Conservation (phyloP, 2,797 vertebrate species). For the Coracias cyanogaster region DNA sequence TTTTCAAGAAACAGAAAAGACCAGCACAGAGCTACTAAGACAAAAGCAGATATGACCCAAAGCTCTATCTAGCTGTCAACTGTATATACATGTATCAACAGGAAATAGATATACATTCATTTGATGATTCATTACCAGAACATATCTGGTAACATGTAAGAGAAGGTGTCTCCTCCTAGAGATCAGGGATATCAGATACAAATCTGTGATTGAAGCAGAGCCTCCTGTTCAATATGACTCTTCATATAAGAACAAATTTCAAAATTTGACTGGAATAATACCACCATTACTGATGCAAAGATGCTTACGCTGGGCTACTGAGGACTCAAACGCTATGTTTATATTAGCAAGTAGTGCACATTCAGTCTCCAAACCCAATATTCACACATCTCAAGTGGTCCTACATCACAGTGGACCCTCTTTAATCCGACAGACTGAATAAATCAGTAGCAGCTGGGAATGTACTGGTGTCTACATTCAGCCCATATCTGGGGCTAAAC, state of each 20-base stretch:
- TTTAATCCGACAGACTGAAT: background rate
- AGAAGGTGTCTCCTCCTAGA: background rate
- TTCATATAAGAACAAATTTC: rapidly evolving
- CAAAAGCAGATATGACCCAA: background rate
- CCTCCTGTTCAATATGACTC: background rate
- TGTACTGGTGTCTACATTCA: background rate
- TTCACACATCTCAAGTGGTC: background rate
- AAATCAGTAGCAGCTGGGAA: background rate
- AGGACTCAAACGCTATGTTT: background rate
- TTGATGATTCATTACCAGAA: background rate
- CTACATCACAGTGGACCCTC: background rate
- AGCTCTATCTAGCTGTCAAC: background rate
- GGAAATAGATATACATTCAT: background rate
- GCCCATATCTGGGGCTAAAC: background rate
- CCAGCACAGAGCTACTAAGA: background rate
- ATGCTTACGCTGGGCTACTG: background rate
- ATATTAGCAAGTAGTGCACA: background rate
- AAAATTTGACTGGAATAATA: background rate
- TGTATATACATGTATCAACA: background rate
- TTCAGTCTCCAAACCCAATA: background rate
- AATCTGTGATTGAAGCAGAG: background rate
- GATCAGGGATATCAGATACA: background rate
- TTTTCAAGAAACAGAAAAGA: background rate
- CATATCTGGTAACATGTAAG: background rate
- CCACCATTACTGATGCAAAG: background rate